A percentile compares a stretch with the other conserved stretches of the same genome.
These are phyloP conservation scores for Eublepharis macularius DNA, from an alignment of 2,113 vertebrate species.

Conservation along the genomic window DNA sequence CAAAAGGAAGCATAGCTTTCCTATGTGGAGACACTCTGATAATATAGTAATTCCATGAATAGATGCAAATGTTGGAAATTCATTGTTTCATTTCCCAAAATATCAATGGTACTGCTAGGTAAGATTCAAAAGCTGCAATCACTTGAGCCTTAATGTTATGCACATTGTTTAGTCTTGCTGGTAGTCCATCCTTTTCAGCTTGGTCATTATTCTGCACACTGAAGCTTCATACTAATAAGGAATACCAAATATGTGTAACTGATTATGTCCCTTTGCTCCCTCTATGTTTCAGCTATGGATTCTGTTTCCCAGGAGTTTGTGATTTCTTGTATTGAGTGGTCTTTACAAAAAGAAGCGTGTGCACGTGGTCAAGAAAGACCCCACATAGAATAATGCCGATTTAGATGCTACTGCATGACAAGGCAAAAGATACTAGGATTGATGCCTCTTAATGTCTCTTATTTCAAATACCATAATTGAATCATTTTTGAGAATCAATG, in stretches of 20 bases:
- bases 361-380: no score
- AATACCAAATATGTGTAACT: fast-evolving
- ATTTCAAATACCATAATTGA: neutral
- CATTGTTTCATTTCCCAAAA: slow-evolving; percentile 43
- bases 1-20: slow-evolving; percentile 46
- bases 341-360: no score
- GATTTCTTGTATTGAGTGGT: neutral
- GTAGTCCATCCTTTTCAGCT: slow-evolving; percentile 46
- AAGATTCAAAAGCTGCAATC: slow-evolving; percentile 41
- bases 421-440: neutral
- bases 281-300: neutral
- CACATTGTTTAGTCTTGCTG: slow-evolving; percentile 43
- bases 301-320: fast-evolving
- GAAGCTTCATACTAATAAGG: neutral
- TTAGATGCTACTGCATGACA: neutral
- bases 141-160: slow-evolving; percentile 20
- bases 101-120: neutral
- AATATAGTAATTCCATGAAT: neutral
- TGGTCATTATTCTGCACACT: slow-evolving; percentile 30
- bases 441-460: neutral
- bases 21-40: slow-evolving; percentile 52
- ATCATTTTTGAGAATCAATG: neutral
- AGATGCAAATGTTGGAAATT: slow-evolving; percentile 40
- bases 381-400: fast-evolving
- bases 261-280: slow-evolving; percentile 1